These are phyloP conservation scores for Barypeithes pellucidus DNA, from an alignment of 2,888 invertebrate genomes.

Conservation along the genomic window DNA sequence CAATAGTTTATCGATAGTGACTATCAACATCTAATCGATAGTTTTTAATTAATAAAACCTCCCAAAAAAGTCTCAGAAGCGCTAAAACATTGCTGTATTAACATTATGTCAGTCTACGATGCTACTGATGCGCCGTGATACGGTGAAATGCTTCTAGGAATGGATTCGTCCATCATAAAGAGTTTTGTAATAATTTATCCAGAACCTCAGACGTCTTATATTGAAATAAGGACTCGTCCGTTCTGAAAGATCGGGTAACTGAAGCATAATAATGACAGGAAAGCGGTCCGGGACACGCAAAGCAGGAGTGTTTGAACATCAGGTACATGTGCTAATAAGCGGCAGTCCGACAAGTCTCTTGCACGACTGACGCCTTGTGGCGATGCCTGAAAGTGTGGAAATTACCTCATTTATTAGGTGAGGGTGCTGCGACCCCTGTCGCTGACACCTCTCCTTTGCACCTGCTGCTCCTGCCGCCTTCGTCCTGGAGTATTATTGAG, in stretches of 20 bases:
- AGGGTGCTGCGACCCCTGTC: constrained; percentile 72
- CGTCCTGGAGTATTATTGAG: constrained; percentile 69
- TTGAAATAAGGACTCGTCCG: no score
- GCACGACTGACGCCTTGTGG: constrained; percentile 70
- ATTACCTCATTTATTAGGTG: constrained; percentile 74
- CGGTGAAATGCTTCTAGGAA: no score
- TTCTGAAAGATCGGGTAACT: neutral
- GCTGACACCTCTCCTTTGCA: constrained; percentile 74
- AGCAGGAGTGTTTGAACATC: constrained; percentile 67
- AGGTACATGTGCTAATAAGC: constrained; percentile 70
- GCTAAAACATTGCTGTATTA: no score
- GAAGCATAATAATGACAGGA: constrained; percentile 31
- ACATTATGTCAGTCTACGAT: no score
- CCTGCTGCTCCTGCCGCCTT: constrained; percentile 70
- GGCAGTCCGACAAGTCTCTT: constrained; percentile 61
- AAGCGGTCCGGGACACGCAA: constrained; percentile 56
- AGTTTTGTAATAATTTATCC: no score
- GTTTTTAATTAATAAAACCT: no score
- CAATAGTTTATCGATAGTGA: no score
- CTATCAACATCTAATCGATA: no score
- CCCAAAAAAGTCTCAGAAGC: no score
- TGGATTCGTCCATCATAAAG: no score
- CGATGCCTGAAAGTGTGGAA: constrained; percentile 71
- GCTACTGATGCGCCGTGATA: no score
- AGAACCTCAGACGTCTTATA: no score